phyloP scores from a whole-genome alignment of 2,113 vertebrate species.

The Menidia beryllina region DNA sequence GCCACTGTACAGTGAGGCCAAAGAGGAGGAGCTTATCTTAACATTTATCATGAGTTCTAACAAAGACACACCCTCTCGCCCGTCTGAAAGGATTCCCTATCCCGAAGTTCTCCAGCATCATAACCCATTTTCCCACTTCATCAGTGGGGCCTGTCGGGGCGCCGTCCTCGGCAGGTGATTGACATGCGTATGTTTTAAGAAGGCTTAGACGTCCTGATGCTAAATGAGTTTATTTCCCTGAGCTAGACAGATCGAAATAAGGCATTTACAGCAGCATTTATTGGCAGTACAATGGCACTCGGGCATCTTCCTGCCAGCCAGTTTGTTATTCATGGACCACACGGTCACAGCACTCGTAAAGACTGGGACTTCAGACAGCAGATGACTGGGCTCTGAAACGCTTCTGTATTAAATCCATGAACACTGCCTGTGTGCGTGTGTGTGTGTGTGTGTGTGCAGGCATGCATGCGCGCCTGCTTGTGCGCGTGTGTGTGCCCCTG shows the following conservation, averaged over 20 bases:
- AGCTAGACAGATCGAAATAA: constrained; percentile 66
- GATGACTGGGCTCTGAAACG: constrained; percentile 32
- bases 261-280: constrained; percentile 52
- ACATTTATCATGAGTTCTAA: constrained; percentile 47
- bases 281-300: constrained; percentile 52
- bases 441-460: background rate
- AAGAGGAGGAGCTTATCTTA: constrained; percentile 43
- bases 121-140: constrained; percentile 1
- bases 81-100: constrained; percentile 62
- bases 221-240: constrained; percentile 65
- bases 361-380: constrained; percentile 31
- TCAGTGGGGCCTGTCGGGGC: constrained; percentile 31
- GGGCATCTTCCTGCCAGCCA: constrained; percentile 29
- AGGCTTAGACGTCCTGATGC: constrained; percentile 58
- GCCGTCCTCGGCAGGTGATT: constrained; percentile 40
- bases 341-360: constrained; percentile 33
- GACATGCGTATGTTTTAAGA: constrained; percentile 57
- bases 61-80: constrained; percentile 41
- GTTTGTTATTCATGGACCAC: constrained; percentile 32
- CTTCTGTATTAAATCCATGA: constrained; percentile 25
- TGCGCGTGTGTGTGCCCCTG: constrained; percentile 14
- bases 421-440: constrained; percentile 4
- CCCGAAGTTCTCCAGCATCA: constrained; percentile 21
- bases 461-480: too few relatives aligned
- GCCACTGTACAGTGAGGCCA: constrained; percentile 39